These are phyloP conservation scores for Beroe forskalii DNA, from an alignment of 37 sponge, comb jelly and placozoan species.

Conservation along the genomic window DNA sequence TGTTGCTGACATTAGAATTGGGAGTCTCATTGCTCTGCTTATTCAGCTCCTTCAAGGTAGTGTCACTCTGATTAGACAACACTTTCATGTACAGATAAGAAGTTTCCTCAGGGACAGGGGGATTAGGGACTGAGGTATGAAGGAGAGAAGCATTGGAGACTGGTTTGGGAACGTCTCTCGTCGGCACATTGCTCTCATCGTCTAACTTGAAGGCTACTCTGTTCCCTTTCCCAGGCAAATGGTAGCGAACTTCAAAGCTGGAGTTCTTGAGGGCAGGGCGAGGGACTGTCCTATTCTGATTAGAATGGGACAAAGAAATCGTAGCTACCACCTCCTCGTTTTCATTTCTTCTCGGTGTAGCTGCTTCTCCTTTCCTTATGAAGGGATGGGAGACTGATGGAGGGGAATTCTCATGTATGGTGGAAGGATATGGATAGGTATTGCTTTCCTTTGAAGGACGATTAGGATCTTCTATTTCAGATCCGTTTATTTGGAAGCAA, in stretches of 20 bases:
- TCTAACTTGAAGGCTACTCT: neutral
- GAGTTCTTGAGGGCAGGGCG: neutral
- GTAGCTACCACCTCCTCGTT: neutral
- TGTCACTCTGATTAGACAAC: neutral
- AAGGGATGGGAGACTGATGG: neutral
- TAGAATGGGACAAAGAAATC: neutral
- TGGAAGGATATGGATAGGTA: neutral
- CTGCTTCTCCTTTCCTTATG: neutral
- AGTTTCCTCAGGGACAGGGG: too few species aligned
- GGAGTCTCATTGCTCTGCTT: neutral
- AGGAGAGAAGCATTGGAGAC: neutral
- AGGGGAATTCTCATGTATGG: too few species aligned
- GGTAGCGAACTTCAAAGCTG: neutral
- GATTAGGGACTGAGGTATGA: too few species aligned
- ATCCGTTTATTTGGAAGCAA: too few species aligned
- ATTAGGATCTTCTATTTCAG: neutral
- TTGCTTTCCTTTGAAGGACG: neutral
- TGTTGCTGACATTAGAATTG: neutral
- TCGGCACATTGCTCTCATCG: neutral
- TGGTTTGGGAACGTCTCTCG: neutral
- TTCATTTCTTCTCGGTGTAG: neutral
- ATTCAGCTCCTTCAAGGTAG: neutral
- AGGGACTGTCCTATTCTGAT: neutral
- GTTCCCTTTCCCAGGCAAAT: neutral
- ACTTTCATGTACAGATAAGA: neutral